phyloP scores from a whole-genome alignment of 2,797 vertebrate genomes.

The Harpia harpyja region DNA sequence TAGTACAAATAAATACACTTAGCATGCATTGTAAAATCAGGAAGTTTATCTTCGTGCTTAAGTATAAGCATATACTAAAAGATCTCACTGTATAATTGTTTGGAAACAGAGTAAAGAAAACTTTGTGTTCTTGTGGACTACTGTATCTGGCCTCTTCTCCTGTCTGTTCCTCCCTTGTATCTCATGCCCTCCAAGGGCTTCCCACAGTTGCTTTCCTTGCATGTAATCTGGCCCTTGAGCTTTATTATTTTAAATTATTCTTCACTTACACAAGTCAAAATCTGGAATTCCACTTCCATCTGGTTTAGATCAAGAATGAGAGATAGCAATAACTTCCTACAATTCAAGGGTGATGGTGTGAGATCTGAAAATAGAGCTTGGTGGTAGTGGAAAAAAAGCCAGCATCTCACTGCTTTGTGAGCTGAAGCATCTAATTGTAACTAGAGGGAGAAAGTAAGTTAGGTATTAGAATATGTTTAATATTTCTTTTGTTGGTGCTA shows the following conservation, averaged over 20 bases:
- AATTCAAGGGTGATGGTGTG: not conserved
- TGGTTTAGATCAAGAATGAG: constrained; percentile 26
- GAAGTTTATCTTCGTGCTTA: not conserved
- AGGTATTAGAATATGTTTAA: not conserved
- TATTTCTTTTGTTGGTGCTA: not conserved
- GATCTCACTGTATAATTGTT: not conserved
- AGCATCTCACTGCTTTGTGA: not conserved
- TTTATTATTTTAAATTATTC: constrained; percentile 48
- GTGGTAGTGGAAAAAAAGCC: not conserved
- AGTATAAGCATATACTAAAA: not conserved
- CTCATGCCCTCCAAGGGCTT: not conserved
- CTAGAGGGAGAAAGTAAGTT: not conserved
- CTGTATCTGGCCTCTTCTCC: not conserved
- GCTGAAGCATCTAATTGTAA: not conserved
- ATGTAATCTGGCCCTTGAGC: constrained; percentile 32
- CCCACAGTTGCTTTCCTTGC: not conserved
- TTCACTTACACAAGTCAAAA: constrained; percentile 10
- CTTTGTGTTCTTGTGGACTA: not conserved
- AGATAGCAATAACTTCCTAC: constrained; percentile 9
- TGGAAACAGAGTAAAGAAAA: not conserved
- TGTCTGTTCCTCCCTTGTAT: not conserved
- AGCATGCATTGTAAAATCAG: not conserved
- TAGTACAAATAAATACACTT: not conserved
- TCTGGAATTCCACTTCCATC: constrained; percentile 40
- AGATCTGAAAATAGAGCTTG: not conserved